Percentiles rank a stretch among this genome's conserved stretches.
These are phyloP conservation scores for Solen grandis DNA, from an alignment of 1,140 invertebrate species.

Conservation along the genomic window DNA sequence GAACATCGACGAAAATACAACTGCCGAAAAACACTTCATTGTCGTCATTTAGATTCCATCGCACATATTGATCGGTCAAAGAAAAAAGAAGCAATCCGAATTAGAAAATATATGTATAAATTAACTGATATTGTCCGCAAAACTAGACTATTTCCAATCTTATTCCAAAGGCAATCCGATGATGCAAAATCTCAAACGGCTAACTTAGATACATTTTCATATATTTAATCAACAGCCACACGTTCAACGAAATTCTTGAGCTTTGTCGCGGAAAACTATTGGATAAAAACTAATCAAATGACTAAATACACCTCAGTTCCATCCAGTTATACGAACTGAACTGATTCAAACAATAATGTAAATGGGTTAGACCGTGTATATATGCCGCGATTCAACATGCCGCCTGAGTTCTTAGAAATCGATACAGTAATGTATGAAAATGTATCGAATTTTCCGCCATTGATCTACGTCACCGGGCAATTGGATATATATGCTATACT, in stretches of 20 bases:
- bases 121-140: no score
- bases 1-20: background rate
- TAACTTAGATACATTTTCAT: no score
- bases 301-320: constrained; percentile 30
- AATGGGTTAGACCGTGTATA: constrained; percentile 39
- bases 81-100: no score
- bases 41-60: background rate
- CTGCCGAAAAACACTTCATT: background rate
- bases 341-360: constrained; percentile 45
- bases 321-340: constrained; percentile 19
- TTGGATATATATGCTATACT: constrained; percentile 6
- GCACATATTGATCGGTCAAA: no score
- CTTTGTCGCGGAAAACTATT: no score
- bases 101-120: no score
- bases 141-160: no score
- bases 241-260: no score
- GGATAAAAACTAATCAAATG: background rate
- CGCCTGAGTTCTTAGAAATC: constrained; percentile 32
- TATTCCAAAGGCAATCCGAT: no score
- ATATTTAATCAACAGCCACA: no score
- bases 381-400: constrained; percentile 36
- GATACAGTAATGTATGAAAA: constrained; percentile 51
- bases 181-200: no score
- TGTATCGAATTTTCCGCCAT: constrained; percentile 48
- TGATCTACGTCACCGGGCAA: constrained; percentile 37